Evolutionary conservation across 1,140 invertebrate species (phyloP), one percentile per base, ranked within the genome.

Genomic region (Solenopsis fugax): DNA sequence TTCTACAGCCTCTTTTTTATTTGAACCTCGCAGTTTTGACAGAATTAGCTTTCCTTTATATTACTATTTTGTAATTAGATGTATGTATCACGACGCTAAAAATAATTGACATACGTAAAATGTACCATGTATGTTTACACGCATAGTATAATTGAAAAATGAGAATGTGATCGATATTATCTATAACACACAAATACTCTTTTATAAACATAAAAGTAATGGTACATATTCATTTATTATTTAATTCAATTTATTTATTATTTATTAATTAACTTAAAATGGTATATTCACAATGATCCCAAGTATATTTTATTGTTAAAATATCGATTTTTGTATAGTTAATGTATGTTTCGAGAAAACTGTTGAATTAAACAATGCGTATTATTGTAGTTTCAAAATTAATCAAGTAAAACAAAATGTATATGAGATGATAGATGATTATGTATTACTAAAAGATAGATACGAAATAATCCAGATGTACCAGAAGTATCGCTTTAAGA

Each of bases 191-290:
- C 52, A 41, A 75, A 75, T 58, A 56, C 71, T 73, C 71, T 16
- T 21, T 73, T 21, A 21, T 73, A 73, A 12, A 73, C 56, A 41
- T 73, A 73, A 73, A 54, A 73, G 1, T 58, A 75, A 41, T 75
- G 1, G 4, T 73, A 24, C 34, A 48, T 48, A 21, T 69, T 13
- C 9, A 41, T 41, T 65, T 65, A 41, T 29, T 29, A 37, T 41
- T 65, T 65, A 60, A 60, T 29, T 60, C 5, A 65, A 21, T 41
- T 41, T 65, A 65, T 41, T 65, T 41, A 41, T 65, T 65, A 65
- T 65, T 65, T 41, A 41, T 65, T 41, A 29, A 29, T 29, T 16
- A 37, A 64, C 34, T 65, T 34, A n/a, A 67, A 75, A 21, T 67
- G n/a, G 4, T 52, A 72, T 34, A 52, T 72, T n/a, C 0, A 54